A percentile compares a stretch with the other conserved stretches of the same genome.
These are phyloP conservation scores for Lagodon rhomboides DNA, from an alignment of 2,797 vertebrate genomes.

Conservation along the genomic window DNA sequence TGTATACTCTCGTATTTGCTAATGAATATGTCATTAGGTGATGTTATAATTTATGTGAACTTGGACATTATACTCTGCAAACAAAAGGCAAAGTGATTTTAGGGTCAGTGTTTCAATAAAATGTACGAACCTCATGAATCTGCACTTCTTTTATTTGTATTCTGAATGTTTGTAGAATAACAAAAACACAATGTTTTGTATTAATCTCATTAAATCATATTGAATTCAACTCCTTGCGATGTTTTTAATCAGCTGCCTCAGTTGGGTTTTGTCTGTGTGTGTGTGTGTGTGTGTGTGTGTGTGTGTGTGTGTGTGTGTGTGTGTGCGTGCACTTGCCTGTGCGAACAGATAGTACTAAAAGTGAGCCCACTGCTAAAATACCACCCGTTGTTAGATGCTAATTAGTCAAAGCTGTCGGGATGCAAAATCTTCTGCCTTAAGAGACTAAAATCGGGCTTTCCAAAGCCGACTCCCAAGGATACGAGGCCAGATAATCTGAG, in stretches of 20 bases:
- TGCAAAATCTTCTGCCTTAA: slow-evolving; percentile 81
- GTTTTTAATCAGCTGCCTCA: slow-evolving; percentile 33
- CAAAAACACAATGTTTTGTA: slow-evolving; percentile 43
- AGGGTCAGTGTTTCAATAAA: slow-evolving; percentile 38
- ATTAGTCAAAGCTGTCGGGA: slow-evolving; percentile 83
- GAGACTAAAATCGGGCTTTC: slow-evolving; percentile 79
- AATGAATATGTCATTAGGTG: slow-evolving; percentile 42
- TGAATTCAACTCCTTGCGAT: slow-evolving; percentile 28
- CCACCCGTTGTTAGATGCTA: slow-evolving; percentile 77
- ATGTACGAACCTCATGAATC: slow-evolving; percentile 28
- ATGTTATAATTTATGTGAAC: slow-evolving; percentile 22
- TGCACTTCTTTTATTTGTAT: slow-evolving; percentile 43
- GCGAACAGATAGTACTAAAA: slow-evolving; percentile 66
- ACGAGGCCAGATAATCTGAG: slow-evolving; percentile 86
- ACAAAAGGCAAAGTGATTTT: slow-evolving; percentile 32
- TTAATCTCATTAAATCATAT: slow-evolving; percentile 61
- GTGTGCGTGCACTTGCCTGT: background rate
- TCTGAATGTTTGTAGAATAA: slow-evolving; percentile 45
- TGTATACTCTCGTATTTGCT: slow-evolving; percentile 14
- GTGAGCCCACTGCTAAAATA: slow-evolving; percentile 74
- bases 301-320: slow-evolving; percentile 26
- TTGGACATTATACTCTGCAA: slow-evolving; percentile 30
- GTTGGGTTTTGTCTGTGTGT: slow-evolving; percentile 21
- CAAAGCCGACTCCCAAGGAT: slow-evolving; percentile 80
- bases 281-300: slow-evolving; percentile 8